Conservation (phyloP, 2,888 invertebrate genomes). For the Trissonchulus latispiculum region DNA sequence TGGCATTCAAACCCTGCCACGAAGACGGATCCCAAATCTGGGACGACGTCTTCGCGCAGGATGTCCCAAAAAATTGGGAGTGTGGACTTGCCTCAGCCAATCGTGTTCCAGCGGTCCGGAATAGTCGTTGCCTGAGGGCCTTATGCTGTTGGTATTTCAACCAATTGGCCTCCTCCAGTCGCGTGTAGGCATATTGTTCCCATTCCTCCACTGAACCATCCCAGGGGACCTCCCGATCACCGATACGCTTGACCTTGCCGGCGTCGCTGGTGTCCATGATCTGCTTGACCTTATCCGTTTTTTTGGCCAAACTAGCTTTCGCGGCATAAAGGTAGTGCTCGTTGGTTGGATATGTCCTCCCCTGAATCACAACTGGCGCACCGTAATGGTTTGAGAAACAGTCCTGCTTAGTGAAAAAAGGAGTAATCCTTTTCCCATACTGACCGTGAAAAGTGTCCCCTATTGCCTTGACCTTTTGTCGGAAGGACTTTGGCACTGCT, state of each 20-base stretch:
- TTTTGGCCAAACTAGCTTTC: not conserved
- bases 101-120: not conserved
- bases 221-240: not conserved
- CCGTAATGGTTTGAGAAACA: not conserved
- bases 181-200: not conserved
- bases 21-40: not conserved
- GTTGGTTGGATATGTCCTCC: not conserved
- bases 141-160: constrained; percentile 9
- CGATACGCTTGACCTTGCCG: not conserved
- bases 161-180: not conserved
- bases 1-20: too few species aligned
- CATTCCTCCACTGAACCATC: not conserved
- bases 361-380: not conserved
- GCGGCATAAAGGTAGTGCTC: constrained; percentile 11
- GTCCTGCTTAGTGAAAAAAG: not conserved
- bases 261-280: not conserved
- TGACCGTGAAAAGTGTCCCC: not conserved
- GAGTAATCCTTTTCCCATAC: not conserved
- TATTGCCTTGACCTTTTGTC: not conserved
- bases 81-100: not conserved
- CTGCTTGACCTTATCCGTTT: not conserved
- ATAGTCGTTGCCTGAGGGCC: not conserved
- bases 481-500: not conserved
- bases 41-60: not conserved
- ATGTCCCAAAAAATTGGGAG: not conserved